Conservation (phyloP, 2,797 vertebrate genomes). For the Mormyrops attenuatus region DNA sequence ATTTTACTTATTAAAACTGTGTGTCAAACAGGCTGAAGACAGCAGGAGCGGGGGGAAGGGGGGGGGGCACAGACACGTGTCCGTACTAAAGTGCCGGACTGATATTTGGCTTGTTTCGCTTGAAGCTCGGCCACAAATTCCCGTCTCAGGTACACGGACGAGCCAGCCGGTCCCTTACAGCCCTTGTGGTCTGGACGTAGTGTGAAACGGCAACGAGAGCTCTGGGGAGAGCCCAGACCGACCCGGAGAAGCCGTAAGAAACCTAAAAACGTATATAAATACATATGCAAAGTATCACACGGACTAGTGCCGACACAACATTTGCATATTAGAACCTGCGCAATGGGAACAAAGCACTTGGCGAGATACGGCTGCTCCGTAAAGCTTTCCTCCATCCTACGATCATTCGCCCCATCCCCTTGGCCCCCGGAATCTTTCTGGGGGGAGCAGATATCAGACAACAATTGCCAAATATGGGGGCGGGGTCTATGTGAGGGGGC, state of each 20-base stretch:
- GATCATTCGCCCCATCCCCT: neutral
- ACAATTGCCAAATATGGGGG: neutral
- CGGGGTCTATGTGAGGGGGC: slow-evolving; percentile 39
- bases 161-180: neutral
- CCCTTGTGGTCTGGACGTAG: slow-evolving; percentile 10
- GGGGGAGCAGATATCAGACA: slow-evolving; percentile 43
- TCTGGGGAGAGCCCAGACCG: slow-evolving; percentile 5
- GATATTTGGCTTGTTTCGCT: slow-evolving; percentile 34
- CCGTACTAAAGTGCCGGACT: slow-evolving; percentile 31
- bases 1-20: slow-evolving; percentile 38
- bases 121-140: slow-evolving; percentile 20
- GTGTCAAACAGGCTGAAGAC: slow-evolving; percentile 31
- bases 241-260: slow-evolving; percentile 21
- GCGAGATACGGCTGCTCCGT: slow-evolving; percentile 81
- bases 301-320: slow-evolving; percentile 86
- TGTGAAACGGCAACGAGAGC: slow-evolving; percentile 35
- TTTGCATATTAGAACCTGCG: slow-evolving; percentile 91
- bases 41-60: neutral
- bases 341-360: slow-evolving; percentile 99
- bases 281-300: slow-evolving; percentile 63
- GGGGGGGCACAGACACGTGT: slow-evolving; percentile 41
- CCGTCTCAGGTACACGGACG: slow-evolving; percentile 12
- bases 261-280: neutral
- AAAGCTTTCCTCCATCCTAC: slow-evolving; percentile 67
- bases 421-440: slow-evolving; percentile 20